These are phyloP conservation scores for Loxodonta africana DNA, from an alignment of 2,113 vertebrate species.

Conservation along the genomic window DNA sequence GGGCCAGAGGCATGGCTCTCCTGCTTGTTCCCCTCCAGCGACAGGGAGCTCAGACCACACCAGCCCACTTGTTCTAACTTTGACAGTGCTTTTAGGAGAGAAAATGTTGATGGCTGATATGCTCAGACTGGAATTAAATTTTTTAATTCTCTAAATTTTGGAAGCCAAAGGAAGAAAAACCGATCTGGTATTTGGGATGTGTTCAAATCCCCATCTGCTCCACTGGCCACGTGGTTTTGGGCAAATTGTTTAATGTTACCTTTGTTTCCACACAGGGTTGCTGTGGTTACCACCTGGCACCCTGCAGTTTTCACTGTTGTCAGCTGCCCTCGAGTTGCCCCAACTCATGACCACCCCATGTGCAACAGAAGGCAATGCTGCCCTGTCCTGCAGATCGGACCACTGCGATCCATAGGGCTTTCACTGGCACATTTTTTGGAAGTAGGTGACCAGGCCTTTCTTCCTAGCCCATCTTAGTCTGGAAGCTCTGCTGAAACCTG, in stretches of 20 bases:
- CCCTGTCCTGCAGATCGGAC: not conserved
- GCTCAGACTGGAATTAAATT: not conserved
- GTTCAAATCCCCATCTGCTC: not conserved
- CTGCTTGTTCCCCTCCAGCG: not conserved
- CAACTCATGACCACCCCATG: not conserved
- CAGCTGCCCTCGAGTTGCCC: not conserved
- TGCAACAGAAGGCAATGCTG: not conserved
- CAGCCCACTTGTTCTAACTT: not conserved
- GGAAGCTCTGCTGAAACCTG: not conserved
- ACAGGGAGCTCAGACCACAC: rapidly evolving
- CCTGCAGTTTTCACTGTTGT: not conserved
- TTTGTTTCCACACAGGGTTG: not conserved
- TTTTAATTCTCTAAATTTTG: not conserved
- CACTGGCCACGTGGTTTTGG: not conserved
- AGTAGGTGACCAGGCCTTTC: not conserved
- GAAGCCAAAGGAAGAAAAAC: not conserved
- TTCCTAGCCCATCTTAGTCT: not conserved
- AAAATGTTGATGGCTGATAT: not conserved
- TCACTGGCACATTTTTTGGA: not conserved
- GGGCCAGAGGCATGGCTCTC: not conserved
- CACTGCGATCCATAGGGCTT: not conserved
- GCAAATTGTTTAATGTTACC: not conserved
- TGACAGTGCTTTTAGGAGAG: not conserved
- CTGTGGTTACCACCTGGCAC: not conserved
- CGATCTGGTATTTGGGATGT: not conserved